phyloP scores from a whole-genome alignment of 2,113 vertebrate genomes.

The Aramus guarauna region DNA sequence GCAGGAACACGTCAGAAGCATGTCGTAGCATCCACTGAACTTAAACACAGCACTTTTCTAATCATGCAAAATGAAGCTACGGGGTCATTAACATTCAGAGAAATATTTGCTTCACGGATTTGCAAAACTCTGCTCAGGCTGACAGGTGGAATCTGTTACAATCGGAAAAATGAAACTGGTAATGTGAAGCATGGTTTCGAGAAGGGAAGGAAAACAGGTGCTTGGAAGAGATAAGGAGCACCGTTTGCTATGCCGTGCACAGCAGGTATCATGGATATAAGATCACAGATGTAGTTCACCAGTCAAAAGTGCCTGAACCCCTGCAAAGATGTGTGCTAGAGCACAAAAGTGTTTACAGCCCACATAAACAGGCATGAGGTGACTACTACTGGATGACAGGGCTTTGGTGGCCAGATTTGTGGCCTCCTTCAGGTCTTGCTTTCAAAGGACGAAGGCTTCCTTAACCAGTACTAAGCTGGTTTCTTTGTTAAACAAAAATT shows the following conservation, averaged over 20 bases:
- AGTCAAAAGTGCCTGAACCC: neutral
- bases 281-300: neutral
- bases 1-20: neutral
- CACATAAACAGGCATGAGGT: neutral
- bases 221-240: neutral
- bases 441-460: neutral
- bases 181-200: neutral
- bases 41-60: neutral
- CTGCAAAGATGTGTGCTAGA: neutral
- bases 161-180: neutral
- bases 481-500: neutral
- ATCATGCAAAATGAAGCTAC: neutral
- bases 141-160: neutral
- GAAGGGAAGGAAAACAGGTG: neutral
- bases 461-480: neutral
- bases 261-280: neutral
- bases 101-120: neutral
- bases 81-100: neutral
- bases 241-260: neutral
- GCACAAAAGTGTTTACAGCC: neutral
- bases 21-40: neutral
- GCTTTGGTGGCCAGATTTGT: neutral
- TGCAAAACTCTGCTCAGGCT: neutral
- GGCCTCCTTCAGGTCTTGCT: neutral
- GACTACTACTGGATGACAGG: neutral